Conservation (phyloP, 2,888 invertebrate species). For the Geophilus truncorum region DNA sequence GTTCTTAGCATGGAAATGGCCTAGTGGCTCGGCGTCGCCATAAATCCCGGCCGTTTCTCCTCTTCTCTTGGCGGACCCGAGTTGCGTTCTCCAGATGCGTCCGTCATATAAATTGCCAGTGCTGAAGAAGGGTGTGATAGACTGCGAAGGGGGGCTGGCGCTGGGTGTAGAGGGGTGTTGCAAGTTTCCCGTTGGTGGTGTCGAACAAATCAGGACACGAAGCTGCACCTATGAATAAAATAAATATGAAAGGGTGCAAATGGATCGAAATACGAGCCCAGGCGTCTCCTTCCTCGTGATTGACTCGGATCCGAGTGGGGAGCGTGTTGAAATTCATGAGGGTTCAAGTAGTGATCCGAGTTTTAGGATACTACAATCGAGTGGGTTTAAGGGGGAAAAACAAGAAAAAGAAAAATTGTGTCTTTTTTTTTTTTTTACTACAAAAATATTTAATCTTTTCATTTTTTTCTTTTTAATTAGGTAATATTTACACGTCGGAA, state of each 20-base stretch:
- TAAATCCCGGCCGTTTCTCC: background rate
- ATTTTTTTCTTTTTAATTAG: conserved; percentile 52
- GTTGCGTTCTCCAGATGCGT: conserved; percentile 20
- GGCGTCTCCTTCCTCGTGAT: background rate
- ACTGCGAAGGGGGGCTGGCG: background rate
- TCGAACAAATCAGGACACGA: conserved; percentile 21
- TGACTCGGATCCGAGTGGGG: background rate
- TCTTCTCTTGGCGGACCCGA: conserved; percentile 5
- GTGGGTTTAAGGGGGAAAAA: background rate
- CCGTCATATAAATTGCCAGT: conserved; percentile 7
- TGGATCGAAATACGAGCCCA: conserved; percentile 21
- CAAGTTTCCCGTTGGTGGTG: background rate
- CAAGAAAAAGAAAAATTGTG: no score
- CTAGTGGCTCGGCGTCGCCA: conserved; percentile 5
- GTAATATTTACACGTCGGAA: conserved; percentile 74
- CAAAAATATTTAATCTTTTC: background rate
- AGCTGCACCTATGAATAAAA: conserved; percentile 27
- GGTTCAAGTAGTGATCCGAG: background rate
- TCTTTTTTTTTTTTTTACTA: background rate
- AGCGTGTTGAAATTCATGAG: background rate
- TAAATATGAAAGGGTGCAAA: conserved; percentile 15
- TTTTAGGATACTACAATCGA: background rate
- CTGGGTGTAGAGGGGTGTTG: background rate
- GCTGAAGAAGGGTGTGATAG: background rate
- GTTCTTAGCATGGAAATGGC: conserved; percentile 22